phyloP scores from a whole-genome alignment of 92 coral and sea anemone genomes.

The Umimayanthus chanpuru region DNA sequence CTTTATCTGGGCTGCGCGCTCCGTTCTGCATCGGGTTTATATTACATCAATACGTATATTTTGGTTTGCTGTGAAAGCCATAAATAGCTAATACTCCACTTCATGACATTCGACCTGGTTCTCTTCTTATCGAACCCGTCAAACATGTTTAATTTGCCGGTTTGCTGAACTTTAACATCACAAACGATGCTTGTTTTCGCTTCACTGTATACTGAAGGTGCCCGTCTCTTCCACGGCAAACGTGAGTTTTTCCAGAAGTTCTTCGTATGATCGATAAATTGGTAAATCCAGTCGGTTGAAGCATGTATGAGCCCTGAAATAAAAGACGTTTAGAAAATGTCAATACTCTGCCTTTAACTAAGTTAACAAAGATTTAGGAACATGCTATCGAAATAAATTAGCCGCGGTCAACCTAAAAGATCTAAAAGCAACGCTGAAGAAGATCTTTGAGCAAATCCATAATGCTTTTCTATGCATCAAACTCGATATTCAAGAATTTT shows the following conservation, averaged over 20 bases:
- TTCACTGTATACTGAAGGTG: conserved; percentile 95
- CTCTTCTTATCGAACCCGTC: background rate
- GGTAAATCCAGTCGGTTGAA: conserved; percentile 97
- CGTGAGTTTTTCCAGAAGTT: conserved; percentile 93
- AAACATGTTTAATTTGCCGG: background rate
- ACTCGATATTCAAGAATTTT: too few relatives aligned
- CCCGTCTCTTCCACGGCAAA: conserved; percentile 98
- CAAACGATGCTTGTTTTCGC: too few relatives aligned
- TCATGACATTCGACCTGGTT: background rate
- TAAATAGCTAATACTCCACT: background rate
- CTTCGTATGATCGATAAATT: conserved; percentile 84
- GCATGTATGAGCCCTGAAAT: conserved; percentile 95
- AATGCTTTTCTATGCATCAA: too few relatives aligned
- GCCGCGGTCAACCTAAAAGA: too few relatives aligned
- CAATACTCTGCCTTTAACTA: too few relatives aligned
- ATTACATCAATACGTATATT: background rate
- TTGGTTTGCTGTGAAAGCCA: background rate
- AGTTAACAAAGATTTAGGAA: too few relatives aligned
- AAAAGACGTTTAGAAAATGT: too few relatives aligned
- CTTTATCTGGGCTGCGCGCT: background rate
- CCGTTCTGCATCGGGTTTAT: background rate
- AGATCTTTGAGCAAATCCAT: too few relatives aligned
- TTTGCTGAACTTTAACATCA: background rate
- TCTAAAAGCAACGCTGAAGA: too few relatives aligned
- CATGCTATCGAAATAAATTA: too few relatives aligned